Evolutionary conservation across 2,797 vertebrate genomes (phyloP).

Genomic region (Anguilla megastoma): DNA sequence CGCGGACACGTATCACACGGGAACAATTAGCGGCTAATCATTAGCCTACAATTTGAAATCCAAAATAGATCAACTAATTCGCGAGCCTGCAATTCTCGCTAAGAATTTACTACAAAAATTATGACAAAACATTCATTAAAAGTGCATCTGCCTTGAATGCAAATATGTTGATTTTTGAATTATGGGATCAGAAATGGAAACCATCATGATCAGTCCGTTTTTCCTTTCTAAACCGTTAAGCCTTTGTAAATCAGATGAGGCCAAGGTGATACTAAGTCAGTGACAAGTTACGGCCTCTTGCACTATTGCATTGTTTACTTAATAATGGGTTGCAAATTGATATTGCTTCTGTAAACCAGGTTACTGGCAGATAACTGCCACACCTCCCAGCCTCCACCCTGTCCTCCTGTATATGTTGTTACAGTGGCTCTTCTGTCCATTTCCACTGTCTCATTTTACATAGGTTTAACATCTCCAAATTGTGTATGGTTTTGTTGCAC

Average conservation of each 20-base stretch:
- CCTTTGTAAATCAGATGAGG: constrained; percentile 1
- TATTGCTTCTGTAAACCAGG: constrained; percentile 17
- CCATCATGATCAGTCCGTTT: not conserved
- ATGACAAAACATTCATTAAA: not conserved
- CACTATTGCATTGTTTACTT: constrained; percentile 17
- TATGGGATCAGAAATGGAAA: not conserved
- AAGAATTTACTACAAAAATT: not conserved
- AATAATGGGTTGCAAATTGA: constrained; percentile 2
- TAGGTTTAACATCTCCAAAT: not conserved
- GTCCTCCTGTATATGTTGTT: not conserved
- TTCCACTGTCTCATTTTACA: constrained; percentile 24
- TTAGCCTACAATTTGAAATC: not conserved
- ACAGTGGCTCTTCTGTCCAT: constrained; percentile 8
- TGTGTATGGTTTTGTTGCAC: constrained; percentile 14
- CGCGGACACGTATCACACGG: not conserved
- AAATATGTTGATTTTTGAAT: not conserved
- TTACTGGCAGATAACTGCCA: not conserved
- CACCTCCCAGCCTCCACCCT: not conserved
- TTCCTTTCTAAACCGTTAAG: too few relatives aligned
- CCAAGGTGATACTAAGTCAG: constrained; percentile 32
- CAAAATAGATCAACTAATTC: not conserved
- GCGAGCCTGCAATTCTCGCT: not conserved
- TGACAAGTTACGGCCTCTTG: constrained; percentile 1
- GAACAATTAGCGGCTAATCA: too few relatives aligned
- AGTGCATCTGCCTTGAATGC: not conserved